Base-by-base conservation (phyloP, 2,797 vertebrate species). In the Pipistrellus nathusii region DNA sequence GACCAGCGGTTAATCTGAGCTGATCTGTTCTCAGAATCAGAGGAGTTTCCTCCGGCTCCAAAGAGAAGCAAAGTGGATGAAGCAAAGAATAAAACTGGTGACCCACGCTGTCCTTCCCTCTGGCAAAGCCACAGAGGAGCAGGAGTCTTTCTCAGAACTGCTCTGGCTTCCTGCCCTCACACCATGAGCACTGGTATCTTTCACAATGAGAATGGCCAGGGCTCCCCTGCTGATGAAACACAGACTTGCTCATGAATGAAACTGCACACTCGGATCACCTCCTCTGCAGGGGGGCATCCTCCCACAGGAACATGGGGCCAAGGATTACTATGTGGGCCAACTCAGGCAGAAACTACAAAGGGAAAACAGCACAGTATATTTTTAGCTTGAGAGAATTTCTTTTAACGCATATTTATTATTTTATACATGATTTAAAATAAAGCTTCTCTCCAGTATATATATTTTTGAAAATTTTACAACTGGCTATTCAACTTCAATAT, bases 381-480 rank as follows among this genome's bases (percentile, higher is more conserved):
- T 85, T 90, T 38, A 73, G 3, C 8, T 93, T 92, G 73, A 78
- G 44, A 57, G 68, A 77, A 88, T 85, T 8, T 69, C 72, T 69
- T 82, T 87, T 88, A 80, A 92, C 5, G 3, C 8, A 30, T 27
- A 48, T 2, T 71, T 87, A 59, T 68, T 55, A 76, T 41, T 55
- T 94, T 48, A 81, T 6, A 66, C 35, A 46, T 17, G 2, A 27
- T 75, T 94, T 76, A 46, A 90, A 66, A 78, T 25, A 90, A 17
- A 94, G 25, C 8, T 66, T 75, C 38, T 77, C 3, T 46, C 35
- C 38, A 27, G 35, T 83, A 55, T 8, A 20, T 87, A 1, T 25
- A 76, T 32, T 78, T 77, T 75, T 85, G 46, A 91, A 35, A 78
- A 53, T 72, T 77, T 69, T 83, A 92, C 27, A 92, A 46, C 68